Evolutionary conservation across 2,888 invertebrate genomes (phyloP), one percentile per base, ranked within the genome.

Genomic region (Cataglyphis cursor): DNA sequence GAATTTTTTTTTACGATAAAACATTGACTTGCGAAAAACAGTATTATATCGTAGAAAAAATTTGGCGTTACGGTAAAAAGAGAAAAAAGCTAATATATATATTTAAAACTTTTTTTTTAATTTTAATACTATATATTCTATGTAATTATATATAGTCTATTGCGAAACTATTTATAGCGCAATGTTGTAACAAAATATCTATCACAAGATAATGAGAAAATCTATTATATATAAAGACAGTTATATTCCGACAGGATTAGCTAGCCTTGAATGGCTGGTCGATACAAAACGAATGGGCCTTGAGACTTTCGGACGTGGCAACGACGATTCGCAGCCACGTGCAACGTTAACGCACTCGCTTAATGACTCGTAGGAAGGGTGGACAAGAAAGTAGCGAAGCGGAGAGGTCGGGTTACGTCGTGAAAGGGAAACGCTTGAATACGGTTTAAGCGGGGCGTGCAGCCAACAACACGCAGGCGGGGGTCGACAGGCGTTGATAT

Each of bases 401-500:
- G 83, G 74, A 80, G 86, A 89, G 88, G 88, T 85, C 83, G 85
- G 83, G 86, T 90, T 84, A 88, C 87, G 68, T 81, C 74, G 86
- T 88, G 90, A 88, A 87, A 90, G 90, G 88, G 90, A 91, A 91
- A 91, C 89, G 86, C 87, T 90, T 91, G 88, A 91, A 90, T 89
- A 90, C 88, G 89, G 90, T 87, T 86, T 86, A 88, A 89, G 88
- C 89, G 87, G 85, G 87, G 90, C 78, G 86, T 82, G 89, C 87
- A 84, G 76, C 59, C 70, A 78, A 90, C 87, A 88, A 88, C 85
- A 85, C 87, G 73, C 83, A 86, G 85, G 82, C 86, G 85, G 83
- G 90, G 91, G 88, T 76, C 89, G 91, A 88, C 89, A 90, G 85
- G 90, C 90, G 91, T 90, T 78, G 89, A 92, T 92, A 91, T 92